phyloP scores from a whole-genome alignment of 2,113 vertebrate species.

The Loxodonta africana region DNA sequence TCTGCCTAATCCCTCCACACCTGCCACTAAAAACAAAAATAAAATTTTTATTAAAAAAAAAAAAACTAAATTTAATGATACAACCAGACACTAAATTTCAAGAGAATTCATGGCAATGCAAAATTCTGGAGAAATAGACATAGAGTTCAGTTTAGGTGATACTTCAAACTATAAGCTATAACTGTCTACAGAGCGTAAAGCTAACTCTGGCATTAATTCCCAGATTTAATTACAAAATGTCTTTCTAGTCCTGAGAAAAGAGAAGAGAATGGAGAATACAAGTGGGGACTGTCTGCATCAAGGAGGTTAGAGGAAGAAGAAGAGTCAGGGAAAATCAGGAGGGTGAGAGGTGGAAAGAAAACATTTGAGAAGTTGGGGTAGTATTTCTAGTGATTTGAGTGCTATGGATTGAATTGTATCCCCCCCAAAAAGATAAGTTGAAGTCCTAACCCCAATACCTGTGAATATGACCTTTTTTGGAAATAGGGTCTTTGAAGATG shows the following conservation, averaged over 20 bases:
- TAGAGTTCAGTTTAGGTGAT: neutral
- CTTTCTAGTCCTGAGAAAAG: neutral
- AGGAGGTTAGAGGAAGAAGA: too few species aligned
- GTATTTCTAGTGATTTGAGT: neutral
- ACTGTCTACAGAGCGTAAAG: neutral
- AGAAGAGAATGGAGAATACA: neutral
- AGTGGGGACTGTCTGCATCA: too few species aligned
- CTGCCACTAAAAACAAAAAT: neutral
- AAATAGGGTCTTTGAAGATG: too few species aligned
- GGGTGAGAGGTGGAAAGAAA: neutral
- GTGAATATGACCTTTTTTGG: too few species aligned
- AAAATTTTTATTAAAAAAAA: neutral
- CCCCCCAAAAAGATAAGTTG: too few species aligned
- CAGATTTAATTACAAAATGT: neutral
- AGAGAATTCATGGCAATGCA: neutral
- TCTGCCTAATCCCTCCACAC: neutral
- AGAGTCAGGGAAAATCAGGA: neutral
- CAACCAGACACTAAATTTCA: neutral
- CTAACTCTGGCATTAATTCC: neutral
- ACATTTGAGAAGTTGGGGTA: neutral
- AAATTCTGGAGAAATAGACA: neutral
- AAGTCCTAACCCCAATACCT: too few species aligned
- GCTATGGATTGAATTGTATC: too few species aligned
- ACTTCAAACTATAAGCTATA: neutral
- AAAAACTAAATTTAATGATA: neutral